A percentile compares a stretch with the other conserved stretches of the same genome.
Conservation (phyloP, 2,113 vertebrate species). For the Forbesichthys agassizii region DNA sequence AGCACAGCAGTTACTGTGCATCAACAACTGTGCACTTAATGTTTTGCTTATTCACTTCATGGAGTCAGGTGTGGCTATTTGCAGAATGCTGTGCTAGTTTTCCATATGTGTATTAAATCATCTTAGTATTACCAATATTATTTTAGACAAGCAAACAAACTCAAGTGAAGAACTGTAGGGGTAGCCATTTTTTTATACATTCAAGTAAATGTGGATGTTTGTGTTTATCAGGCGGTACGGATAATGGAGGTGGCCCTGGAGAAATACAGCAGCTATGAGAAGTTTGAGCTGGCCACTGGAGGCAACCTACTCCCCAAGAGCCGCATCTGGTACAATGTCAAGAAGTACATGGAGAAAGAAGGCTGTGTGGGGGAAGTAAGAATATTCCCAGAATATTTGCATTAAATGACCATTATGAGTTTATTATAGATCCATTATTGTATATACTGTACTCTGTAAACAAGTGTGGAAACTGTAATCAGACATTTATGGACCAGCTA, state of each 20-base stretch:
- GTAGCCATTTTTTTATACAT: not conserved
- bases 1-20: no score
- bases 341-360: conserved; percentile 94
- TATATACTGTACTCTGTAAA: no score
- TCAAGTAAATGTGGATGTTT: not conserved
- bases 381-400: not conserved
- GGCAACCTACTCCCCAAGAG: conserved; percentile 85
- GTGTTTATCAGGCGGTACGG: conserved; percentile 78
- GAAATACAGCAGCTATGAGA: conserved; percentile 91
- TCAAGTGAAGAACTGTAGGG: not conserved
- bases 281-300: conserved; percentile 89
- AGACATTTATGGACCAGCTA: no score
- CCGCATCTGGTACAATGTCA: conserved; percentile 85
- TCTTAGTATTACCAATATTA: no score
- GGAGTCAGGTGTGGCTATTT: conserved; percentile 1
- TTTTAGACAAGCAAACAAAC: not conserved
- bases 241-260: conserved; percentile 88
- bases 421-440: no score
- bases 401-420: no score
- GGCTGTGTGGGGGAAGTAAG: conserved; percentile 92
- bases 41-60: conserved; percentile 2
- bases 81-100: not conserved
- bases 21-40: not conserved
- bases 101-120: no score
- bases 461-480: no score